These are phyloP conservation scores for Turnix velox DNA, from an alignment of 2,113 vertebrate species.

Conservation along the genomic window DNA sequence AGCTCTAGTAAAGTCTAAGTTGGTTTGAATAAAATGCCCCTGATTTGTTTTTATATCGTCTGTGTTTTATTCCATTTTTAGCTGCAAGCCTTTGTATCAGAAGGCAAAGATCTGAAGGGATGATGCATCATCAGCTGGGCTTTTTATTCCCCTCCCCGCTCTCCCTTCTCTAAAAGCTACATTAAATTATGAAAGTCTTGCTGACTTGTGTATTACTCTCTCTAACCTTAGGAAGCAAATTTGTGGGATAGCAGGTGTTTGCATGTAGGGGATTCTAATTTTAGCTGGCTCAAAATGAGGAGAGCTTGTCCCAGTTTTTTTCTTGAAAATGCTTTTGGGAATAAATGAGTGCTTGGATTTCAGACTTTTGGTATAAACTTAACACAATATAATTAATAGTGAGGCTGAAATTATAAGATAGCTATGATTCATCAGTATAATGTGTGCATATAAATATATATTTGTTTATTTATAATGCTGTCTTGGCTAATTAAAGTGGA, in stretches of 20 bases:
- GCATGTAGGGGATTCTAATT: slow-evolving; percentile 40
- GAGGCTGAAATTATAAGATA: not conserved
- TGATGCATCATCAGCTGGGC: not conserved
- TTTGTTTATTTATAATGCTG: not conserved
- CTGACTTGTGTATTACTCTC: not conserved
- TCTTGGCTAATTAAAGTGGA: not conserved
- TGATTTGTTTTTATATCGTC: not conserved
- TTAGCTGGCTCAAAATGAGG: slow-evolving; percentile 35
- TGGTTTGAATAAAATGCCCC: not conserved
- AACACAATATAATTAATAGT: not conserved
- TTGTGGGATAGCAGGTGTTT: slow-evolving; percentile 29
- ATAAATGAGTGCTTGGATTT: not conserved
- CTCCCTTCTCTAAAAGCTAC: not conserved
- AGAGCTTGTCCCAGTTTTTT: slow-evolving; percentile 43
- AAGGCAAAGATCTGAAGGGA: not conserved
- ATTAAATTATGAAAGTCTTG: not conserved
- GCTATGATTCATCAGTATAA: not conserved
- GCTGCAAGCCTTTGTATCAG: not conserved
- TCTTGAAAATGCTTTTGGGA: slow-evolving; percentile 5
- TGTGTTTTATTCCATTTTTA: not conserved
- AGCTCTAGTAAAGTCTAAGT: not conserved
- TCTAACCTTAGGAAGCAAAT: slow-evolving; percentile 30
- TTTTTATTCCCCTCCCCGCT: not conserved
- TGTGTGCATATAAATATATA: not conserved
- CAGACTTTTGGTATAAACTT: not conserved